A percentile compares a stretch with the other conserved stretches of the same genome.
Evolutionary conservation across 2,113 vertebrate species (phyloP).

Genomic region (Balaeniceps rex): DNA sequence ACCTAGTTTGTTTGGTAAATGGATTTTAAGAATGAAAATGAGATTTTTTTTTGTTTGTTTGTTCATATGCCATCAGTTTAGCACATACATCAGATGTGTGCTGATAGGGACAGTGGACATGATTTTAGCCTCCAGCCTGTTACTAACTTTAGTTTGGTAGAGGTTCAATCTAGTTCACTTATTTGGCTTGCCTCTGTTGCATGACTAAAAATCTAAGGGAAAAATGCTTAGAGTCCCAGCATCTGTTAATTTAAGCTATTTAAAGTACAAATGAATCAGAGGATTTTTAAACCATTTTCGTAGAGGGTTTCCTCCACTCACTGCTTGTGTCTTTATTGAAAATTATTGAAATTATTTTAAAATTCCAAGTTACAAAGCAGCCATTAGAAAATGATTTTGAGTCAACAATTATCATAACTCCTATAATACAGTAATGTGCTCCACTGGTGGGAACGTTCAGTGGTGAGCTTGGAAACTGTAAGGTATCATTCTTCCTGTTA

Average conservation of each 20-base stretch:
- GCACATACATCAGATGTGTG: not conserved
- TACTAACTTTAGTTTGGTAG: conserved; percentile 61
- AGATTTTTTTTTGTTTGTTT: not conserved
- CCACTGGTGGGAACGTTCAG: not conserved
- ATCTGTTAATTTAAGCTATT: conserved; percentile 45
- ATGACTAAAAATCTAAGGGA: conserved; percentile 13
- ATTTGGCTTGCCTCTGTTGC: conserved; percentile 10
- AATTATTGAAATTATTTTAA: not conserved
- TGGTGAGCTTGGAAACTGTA: not conserved
- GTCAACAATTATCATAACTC: not conserved
- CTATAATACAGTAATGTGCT: not conserved
- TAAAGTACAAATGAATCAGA: conserved; percentile 27
- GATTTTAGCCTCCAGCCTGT: conserved; percentile 61
- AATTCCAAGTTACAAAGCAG: not conserved
- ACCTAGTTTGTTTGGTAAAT: not conserved
- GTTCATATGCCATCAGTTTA: conserved; percentile 35
- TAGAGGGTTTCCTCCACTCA: not conserved
- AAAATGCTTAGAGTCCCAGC: conserved; percentile 42
- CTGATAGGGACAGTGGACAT: conserved; percentile 43
- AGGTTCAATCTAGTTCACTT: conserved; percentile 58
- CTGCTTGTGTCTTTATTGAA: not conserved
- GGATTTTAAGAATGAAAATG: conserved; percentile 21
- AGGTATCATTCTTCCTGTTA: not conserved
- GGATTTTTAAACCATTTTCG: not conserved
- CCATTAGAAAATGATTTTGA: not conserved